Evolutionary conservation across 2,888 invertebrate species (phyloP), one percentile per base, ranked within the genome.

Genomic region (Thecocarcelia acutangulata): DNA sequence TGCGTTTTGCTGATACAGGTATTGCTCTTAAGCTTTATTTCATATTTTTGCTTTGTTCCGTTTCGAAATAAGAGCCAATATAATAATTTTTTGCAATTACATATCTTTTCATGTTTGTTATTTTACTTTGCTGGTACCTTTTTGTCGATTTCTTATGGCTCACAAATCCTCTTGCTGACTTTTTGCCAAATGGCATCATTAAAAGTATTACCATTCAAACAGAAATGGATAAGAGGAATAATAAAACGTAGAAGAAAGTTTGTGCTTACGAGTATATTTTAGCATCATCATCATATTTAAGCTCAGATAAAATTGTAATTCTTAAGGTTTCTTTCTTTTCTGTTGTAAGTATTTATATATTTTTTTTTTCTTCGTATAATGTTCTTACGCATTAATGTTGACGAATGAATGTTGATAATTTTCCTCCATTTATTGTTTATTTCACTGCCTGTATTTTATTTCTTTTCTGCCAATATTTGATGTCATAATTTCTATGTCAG

Each of bases 111-210:
- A 19, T 13, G 3, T 21, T 42, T n/a, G 44, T 12, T 13, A 15
- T 24, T 40, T 48, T 28, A 15, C 40, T 40, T 48, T 28, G 19
- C 2, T 54, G 6, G 24, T 15, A 21, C 6, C 15, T 42, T 11
- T 37, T 63, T 64, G 17, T 37, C 42, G 50, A 70, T 75, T 70
- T 59, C 59, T 59, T 37, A 59, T 69, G 50, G 69, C 77, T 66
- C 21, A 63, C 78, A 84, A 83, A 79, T 69, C 64, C 80, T 75
- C 79, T 84, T 84, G 83, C 82, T 84, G 84, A 83, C 83, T 83
- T 84, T 82, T 84, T 83, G 83, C 77, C 83, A 84, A 83, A 80
- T 80, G 80, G 77, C 83, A 84, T 82, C 82, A 78, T 83, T 84
- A 82, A 58, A 77, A 66, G 78, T 72, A 61, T 58, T 64, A 52